These are phyloP conservation scores for Leptinotarsa tumamoca DNA, from an alignment of 2,888 invertebrate species.

Conservation along the genomic window DNA sequence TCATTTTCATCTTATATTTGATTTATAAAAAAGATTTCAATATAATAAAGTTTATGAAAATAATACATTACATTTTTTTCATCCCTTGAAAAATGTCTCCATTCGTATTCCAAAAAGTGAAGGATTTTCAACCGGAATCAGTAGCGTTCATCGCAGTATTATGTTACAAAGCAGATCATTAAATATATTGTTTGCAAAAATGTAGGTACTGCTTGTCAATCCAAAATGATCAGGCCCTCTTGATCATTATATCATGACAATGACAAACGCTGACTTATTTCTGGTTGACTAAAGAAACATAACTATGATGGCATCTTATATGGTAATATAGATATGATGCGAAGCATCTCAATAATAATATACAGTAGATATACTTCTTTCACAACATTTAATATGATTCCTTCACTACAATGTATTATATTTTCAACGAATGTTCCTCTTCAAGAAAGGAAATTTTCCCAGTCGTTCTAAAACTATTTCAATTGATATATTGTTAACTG, in stretches of 20 bases:
- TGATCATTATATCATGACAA: conserved; percentile 26
- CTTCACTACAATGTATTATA: too few relatives aligned
- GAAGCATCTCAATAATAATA: background rate
- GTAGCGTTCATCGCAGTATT: background rate
- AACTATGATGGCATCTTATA: background rate
- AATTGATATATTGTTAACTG: background rate
- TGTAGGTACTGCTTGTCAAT: background rate
- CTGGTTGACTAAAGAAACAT: background rate
- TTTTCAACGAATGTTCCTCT: background rate
- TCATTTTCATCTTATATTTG: too few relatives aligned
- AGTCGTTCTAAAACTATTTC: background rate
- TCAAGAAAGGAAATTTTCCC: background rate
- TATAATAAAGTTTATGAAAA: too few relatives aligned
- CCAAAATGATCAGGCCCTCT: conserved; percentile 37
- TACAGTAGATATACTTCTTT: background rate
- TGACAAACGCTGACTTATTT: background rate
- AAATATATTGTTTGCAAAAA: conserved; percentile 7
- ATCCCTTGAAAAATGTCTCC: background rate
- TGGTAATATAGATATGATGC: background rate
- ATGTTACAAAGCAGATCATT: conserved; percentile 18
- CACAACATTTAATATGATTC: background rate
- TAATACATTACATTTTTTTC: too few relatives aligned
- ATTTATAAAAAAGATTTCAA: too few relatives aligned
- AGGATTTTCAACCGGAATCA: background rate
- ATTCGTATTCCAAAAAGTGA: background rate